Conservation (phyloP, 2,113 vertebrate genomes). For the Theropithecus gelada region DNA sequence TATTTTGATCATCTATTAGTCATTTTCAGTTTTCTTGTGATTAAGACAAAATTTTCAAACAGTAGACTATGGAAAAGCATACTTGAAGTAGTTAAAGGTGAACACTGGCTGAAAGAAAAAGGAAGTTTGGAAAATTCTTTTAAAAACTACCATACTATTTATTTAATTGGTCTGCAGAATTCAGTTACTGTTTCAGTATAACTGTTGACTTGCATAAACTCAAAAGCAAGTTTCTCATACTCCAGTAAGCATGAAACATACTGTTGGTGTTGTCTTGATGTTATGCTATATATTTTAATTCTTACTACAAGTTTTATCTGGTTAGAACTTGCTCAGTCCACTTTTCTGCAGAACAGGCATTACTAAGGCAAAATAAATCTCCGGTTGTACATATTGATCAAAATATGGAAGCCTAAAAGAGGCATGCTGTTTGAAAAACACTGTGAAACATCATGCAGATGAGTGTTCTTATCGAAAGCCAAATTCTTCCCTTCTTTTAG, state of each 20-base stretch:
- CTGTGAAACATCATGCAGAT: background rate
- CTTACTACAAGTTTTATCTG: background rate
- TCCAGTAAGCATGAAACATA: background rate
- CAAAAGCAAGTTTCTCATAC: background rate
- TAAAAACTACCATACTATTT: background rate
- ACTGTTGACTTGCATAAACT: background rate
- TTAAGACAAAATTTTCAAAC: background rate
- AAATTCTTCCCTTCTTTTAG: background rate
- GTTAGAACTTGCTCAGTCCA: background rate
- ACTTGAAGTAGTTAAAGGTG: background rate
- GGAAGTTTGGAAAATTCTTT: background rate
- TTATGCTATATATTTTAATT: background rate
- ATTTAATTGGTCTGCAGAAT: background rate
- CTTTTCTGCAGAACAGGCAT: background rate
- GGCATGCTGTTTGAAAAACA: background rate
- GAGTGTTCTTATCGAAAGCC: background rate
- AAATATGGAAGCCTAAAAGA: background rate
- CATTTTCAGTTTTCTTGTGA: background rate
- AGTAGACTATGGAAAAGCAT: background rate
- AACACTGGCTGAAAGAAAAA: background rate
- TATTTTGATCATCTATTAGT: background rate
- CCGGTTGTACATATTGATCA: background rate
- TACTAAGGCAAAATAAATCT: slow-evolving; percentile 15
- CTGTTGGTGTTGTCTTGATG: background rate
- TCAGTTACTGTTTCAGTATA: background rate